These are phyloP conservation scores for Lagocephalus sceleratus DNA, from an alignment of 2,797 vertebrate genomes.

Conservation along the genomic window DNA sequence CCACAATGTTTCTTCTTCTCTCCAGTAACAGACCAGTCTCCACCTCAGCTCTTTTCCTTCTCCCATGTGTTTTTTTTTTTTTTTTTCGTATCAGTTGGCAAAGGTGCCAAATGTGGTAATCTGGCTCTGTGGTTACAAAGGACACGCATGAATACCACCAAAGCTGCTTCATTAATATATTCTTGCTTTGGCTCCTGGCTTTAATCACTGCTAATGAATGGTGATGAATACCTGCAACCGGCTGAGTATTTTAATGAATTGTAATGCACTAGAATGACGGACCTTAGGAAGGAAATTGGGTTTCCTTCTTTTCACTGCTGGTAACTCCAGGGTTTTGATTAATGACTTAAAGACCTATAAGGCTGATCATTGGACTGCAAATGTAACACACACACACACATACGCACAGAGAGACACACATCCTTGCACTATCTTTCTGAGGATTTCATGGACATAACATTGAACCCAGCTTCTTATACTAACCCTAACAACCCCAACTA, in stretches of 20 bases:
- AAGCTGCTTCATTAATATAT: slow-evolving; percentile 48
- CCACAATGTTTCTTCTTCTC: slow-evolving; percentile 16
- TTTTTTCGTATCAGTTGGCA: slow-evolving; percentile 44
- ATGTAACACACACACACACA: too few species aligned
- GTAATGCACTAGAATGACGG: slow-evolving; percentile 2
- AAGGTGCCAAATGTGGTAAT: slow-evolving; percentile 59
- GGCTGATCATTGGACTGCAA: too few species aligned
- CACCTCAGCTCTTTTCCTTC: slow-evolving; percentile 1
- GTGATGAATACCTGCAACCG: slow-evolving; percentile 58
- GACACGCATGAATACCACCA: slow-evolving; percentile 55
- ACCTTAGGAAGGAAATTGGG: slow-evolving; percentile 17
- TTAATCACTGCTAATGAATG: slow-evolving; percentile 65
- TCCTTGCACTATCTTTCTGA: too few species aligned
- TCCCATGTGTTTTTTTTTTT: neutral
- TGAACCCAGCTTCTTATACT: too few species aligned
- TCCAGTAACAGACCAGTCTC: slow-evolving; percentile 14
- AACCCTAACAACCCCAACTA: too few species aligned
- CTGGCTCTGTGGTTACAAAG: slow-evolving; percentile 55
- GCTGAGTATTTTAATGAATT: slow-evolving; percentile 47
- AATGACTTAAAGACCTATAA: too few species aligned
- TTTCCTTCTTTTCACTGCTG: slow-evolving; percentile 10
- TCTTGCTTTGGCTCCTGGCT: slow-evolving; percentile 47
- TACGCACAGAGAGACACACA: too few species aligned
- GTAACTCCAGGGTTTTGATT: neutral
- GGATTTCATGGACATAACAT: too few species aligned